Evolutionary conservation across 2,797 vertebrate species (phyloP), one percentile per base, ranked within the genome.

Genomic region (Tiaroga cobitis): DNA sequence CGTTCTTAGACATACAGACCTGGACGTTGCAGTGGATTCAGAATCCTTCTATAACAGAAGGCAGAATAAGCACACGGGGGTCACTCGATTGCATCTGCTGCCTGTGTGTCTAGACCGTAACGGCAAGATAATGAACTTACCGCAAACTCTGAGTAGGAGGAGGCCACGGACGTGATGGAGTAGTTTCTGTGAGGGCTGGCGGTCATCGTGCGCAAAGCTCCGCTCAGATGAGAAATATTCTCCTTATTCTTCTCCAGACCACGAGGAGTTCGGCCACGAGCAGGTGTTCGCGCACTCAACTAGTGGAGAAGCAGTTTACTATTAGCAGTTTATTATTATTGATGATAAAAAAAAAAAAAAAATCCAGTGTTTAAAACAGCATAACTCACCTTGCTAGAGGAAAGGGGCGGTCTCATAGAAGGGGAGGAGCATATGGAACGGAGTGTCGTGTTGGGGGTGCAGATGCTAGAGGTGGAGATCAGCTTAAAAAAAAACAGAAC

Each of bases 131-230:
- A 49, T 19, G 84, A 91, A 91, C 96, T 97, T 98, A 99, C 98
- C 96, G 95, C 95, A 96, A 99, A 99, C 91, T 98, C 96, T 18
- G 96, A 95, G 96, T 99, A 99, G 95, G 96, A 97, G 95, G 95
- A 96, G 93, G 97, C 97, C 90, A 97, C 91, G 91, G 96, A 95
- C 88, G 94, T 97, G 93, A 96, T 81, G 95, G 95, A 97, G 94
- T 95, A 91, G 95, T 96, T 97, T 92, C 91, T 95, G 93, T 96
- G 97, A 91, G 94, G 94, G 91, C 94, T 95, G 89, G 94, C 92
- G 84, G 94, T 92, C 88, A 93, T 94, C 90, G 92, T 92, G 87
- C 92, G 95, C 92, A 96, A 95, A 90, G 95, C 93, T 94, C 95
- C 95, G 78, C 94, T 94, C 90, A 95, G 94, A 91, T 96, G 95